These are phyloP conservation scores for Amblyopsis hoosieri DNA, from an alignment of 2,797 vertebrate genomes.

Conservation along the genomic window DNA sequence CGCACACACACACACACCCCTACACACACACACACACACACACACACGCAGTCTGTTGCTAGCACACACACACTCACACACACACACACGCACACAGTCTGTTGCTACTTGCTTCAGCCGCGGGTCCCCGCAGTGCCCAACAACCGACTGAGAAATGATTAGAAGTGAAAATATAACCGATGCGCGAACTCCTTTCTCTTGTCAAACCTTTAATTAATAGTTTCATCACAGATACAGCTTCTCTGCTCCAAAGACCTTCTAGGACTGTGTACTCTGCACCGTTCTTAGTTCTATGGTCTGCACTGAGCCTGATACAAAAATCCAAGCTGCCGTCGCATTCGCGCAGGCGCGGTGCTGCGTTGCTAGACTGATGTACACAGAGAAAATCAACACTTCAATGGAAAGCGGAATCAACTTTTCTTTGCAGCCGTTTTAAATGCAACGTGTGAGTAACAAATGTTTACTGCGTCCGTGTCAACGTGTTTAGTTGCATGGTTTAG, in stretches of 20 bases:
- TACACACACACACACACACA: no score
- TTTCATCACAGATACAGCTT: not conserved
- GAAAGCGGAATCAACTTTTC: slow-evolving; percentile 8
- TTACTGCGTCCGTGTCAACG: not conserved
- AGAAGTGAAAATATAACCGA: not conserved
- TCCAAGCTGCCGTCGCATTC: not conserved
- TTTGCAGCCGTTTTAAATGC: not conserved
- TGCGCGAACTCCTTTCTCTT: no score
- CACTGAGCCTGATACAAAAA: not conserved
- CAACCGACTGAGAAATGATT: not conserved
- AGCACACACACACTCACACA: not conserved
- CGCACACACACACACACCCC: no score
- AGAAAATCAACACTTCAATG: slow-evolving; percentile 28
- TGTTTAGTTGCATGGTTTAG: no score
- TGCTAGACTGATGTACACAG: slow-evolving; percentile 34
- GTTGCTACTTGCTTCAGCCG: not conserved
- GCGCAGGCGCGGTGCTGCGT: slow-evolving; percentile 20
- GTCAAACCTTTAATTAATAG: not conserved
- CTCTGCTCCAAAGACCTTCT: no score
- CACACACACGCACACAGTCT: not conserved
- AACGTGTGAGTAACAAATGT: not conserved
- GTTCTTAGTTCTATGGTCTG: no score
- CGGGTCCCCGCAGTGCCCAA: not conserved
- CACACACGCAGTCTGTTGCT: not conserved
- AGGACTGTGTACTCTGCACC: no score